phyloP scores from a whole-genome alignment of 2,888 invertebrate species.

The Dolichomitus sp. region DNA sequence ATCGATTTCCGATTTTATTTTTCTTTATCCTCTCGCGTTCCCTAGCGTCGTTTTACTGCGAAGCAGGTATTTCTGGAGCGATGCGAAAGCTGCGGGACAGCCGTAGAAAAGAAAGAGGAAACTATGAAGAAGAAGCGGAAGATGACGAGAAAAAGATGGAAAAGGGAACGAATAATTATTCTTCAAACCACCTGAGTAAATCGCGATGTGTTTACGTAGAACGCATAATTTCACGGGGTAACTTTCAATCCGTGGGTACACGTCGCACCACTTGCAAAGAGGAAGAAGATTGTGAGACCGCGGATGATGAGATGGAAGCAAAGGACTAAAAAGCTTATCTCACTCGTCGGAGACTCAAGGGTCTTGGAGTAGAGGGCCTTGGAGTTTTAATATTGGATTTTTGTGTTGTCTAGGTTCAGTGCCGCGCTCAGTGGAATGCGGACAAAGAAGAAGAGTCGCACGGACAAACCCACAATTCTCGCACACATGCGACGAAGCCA shows the following conservation, averaged over 20 bases:
- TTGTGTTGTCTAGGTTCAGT: constrained; percentile 60
- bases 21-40: constrained; percentile 32
- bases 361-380: constrained; percentile 42
- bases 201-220: constrained; percentile 29
- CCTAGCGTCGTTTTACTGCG: constrained; percentile 11
- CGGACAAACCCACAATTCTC: constrained; percentile 39
- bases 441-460: constrained; percentile 43
- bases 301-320: constrained; percentile 11
- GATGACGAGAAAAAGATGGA: background rate
- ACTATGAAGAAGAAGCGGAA: background rate
- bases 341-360: constrained; percentile 23
- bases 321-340: constrained; percentile 28
- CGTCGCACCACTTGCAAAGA: background rate
- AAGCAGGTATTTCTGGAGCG: constrained; percentile 6
- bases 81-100: constrained; percentile 1
- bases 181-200: constrained; percentile 21
- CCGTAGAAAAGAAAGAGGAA: background rate
- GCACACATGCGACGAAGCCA: constrained; percentile 6
- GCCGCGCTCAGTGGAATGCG: constrained; percentile 35
- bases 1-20: constrained; percentile 60
- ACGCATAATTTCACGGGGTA: constrained; percentile 27
- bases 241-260: constrained; percentile 39
- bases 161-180: constrained; percentile 1
- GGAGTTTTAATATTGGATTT: constrained; percentile 70
- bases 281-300: constrained; percentile 4